Evolutionary conservation across 2,797 vertebrate genomes (phyloP), one percentile per base, ranked within the genome.

Genomic region (Neopelma chrysocephalum): DNA sequence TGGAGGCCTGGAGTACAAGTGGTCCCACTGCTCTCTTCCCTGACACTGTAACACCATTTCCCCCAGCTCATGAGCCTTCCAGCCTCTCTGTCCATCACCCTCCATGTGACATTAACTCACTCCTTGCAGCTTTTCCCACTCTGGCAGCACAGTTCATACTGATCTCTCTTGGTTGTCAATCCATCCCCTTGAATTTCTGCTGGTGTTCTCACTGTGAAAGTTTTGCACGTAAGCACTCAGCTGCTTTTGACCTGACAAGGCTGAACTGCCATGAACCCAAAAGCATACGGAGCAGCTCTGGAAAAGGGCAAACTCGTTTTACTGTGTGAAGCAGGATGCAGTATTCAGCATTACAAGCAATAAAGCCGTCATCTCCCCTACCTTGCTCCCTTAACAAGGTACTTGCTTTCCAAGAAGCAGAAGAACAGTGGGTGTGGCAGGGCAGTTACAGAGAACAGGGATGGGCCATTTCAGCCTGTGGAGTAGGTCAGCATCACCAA

Each of bases 381-480:
- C 60, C 73, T 69, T 45, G 47, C 60, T 89, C 54, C 73, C 22
- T 20, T 40, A 50, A 26, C 38, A 56, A 69, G 57, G 73, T 66
- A 38, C 48, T 85, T 42, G 71, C 82, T 93, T 90, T 96, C 82
- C 89, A 94, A 84, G 91, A 94, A 89, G 91, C 68, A 54, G 34
- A 51, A 82, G 86, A 90, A 79, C 91, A 92, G 31, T 2, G 25
- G 66, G 86, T 1, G 27, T 84, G 53, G 32, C 61, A 45, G 57
- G 60, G 57, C 3, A 0, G 21, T 36, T 51, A 43, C 53, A 32
- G 27, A 70, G 66, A 71, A 53, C 89, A 85, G 40, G 83, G 90
- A 31, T 0, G 40, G 80, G 69, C 6, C 51, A n/a, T 66, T 57
- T 70, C 29, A 57, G 57, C 61, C 60, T n/a, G 27, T 22, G 60